Percentiles rank a stretch among this genome's conserved stretches.
Evolutionary conservation across 2,113 vertebrate genomes (phyloP).

Genomic region (Tringa solitaria): DNA sequence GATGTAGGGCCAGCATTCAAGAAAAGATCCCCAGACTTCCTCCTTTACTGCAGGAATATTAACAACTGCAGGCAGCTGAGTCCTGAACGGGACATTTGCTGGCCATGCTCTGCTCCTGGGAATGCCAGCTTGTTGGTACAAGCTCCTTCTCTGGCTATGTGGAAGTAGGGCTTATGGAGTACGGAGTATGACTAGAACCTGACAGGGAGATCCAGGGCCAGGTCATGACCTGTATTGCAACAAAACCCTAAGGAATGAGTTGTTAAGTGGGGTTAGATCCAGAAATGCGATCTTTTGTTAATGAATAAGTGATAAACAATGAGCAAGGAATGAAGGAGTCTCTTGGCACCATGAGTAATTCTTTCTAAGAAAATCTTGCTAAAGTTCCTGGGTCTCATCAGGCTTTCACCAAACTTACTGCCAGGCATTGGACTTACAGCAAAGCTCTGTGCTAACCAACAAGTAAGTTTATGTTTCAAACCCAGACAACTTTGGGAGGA

Average conservation of each 20-base stretch:
- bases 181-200: rapidly evolving
- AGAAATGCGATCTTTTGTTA: not conserved
- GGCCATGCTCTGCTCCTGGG: not conserved
- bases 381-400: not conserved
- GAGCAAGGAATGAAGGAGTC: not conserved
- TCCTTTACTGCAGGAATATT: not conserved
- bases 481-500: not conserved
- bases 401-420: not conserved
- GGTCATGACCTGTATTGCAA: not conserved
- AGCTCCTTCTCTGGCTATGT: not conserved
- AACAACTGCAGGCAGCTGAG: not conserved
- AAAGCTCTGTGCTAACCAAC: not conserved
- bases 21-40: not conserved
- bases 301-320: not conserved
- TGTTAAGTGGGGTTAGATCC: not conserved
- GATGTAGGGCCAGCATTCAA: not conserved
- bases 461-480: not conserved
- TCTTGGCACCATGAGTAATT: not conserved
- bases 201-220: not conserved
- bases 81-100: rapidly evolving
- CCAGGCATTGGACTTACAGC: not conserved
- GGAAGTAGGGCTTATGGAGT: not conserved
- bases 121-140: not conserved
- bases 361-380: not conserved
- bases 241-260: not conserved